Evolutionary conservation across 2,888 invertebrate genomes (phyloP).

Genomic region (Oscheius onirici): DNA sequence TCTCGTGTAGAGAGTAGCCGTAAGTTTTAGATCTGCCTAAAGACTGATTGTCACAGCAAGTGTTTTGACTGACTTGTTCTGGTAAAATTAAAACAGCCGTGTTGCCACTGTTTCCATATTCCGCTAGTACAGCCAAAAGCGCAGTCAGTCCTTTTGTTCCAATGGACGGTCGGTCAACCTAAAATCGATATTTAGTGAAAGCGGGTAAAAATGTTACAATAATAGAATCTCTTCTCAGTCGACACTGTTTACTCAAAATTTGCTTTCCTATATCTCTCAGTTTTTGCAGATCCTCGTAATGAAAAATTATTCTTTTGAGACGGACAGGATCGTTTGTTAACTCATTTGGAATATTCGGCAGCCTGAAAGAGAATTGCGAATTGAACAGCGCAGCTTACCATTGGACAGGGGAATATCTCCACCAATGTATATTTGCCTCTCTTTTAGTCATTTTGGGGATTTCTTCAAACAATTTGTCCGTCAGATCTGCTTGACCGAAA

Average conservation of each 20-base stretch:
- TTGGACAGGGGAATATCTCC: neutral
- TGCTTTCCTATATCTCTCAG: neutral
- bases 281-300: neutral
- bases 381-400: neutral
- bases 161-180: constrained; percentile 1
- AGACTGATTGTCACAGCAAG: too few species aligned
- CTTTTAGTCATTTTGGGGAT: neutral
- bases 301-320: neutral
- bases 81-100: neutral
- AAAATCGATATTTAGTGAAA: neutral
- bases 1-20: constrained; percentile 1
- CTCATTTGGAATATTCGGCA: neutral
- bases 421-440: neutral
- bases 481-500: constrained; percentile 8
- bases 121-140: neutral
- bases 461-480: constrained; percentile 6
- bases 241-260: neutral
- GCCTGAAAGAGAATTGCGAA: too few species aligned
- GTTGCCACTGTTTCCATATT: constrained; percentile 5
- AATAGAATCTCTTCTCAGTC: neutral
- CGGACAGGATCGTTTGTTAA: constrained; percentile 2
- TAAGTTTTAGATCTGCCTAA: neutral
- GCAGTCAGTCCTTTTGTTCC: neutral
- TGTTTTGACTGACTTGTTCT: neutral
- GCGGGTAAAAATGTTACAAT: neutral